These are phyloP conservation scores for Sacculina carcini DNA, from an alignment of 2,888 invertebrate species.

Conservation along the genomic window DNA sequence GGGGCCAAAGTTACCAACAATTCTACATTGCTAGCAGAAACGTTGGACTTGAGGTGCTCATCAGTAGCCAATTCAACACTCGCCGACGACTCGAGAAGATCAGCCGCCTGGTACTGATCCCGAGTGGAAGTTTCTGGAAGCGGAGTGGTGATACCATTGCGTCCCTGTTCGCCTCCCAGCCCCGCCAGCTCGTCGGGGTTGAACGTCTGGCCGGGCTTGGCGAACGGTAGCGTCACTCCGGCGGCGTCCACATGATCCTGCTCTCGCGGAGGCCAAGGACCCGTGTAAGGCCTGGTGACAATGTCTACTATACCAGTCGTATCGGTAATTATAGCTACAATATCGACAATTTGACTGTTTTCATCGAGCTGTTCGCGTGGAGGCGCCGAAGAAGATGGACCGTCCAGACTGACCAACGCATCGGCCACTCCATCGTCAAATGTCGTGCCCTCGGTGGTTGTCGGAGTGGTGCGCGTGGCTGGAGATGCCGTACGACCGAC, in stretches of 20 bases:
- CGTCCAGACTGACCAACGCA: not conserved
- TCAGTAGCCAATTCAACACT: not conserved
- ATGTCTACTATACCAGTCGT: conserved; percentile 12
- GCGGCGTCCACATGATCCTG: not conserved
- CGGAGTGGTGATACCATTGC: not conserved
- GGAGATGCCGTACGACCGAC: not conserved
- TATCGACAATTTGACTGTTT: conserved; percentile 10
- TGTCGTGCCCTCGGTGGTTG: not conserved
- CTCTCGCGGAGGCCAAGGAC: conserved; percentile 8
- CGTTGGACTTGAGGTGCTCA: not conserved
- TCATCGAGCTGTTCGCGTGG: not conserved
- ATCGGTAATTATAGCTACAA: conserved; percentile 14
- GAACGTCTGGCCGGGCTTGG: not conserved
- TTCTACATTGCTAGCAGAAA: too few relatives aligned
- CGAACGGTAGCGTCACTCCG: not conserved
- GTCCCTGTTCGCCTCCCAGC: not conserved
- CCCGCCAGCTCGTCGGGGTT: not conserved
- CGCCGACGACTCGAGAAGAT: not conserved
- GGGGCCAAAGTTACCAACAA: conserved; percentile 6
- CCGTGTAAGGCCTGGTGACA: conserved; percentile 13
- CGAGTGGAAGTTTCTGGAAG: not conserved
- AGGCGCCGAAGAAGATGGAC: too few relatives aligned
- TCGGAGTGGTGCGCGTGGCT: not conserved
- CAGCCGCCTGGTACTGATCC: not conserved
- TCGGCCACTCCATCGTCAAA: not conserved